A percentile compares a stretch with the other conserved stretches of the same genome.
Evolutionary conservation across 2,113 vertebrate genomes (phyloP).

Genomic region (Pomatorhinus ruficollis): DNA sequence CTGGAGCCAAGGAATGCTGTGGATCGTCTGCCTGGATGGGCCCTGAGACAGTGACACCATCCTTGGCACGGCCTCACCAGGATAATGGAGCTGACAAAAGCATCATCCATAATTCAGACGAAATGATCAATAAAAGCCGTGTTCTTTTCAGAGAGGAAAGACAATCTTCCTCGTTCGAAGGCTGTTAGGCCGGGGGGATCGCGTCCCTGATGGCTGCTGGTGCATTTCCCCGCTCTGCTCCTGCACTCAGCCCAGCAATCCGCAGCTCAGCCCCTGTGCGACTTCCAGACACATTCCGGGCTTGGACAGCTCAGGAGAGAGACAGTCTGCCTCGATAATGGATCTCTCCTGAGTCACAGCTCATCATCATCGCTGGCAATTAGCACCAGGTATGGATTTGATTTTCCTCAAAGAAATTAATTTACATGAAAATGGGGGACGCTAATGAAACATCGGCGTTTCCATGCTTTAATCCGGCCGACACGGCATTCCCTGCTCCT

Average conservation of each 20-base stretch:
- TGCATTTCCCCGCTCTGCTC: background rate
- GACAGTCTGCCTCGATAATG: background rate
- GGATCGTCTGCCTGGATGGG: background rate
- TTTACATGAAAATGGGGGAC: slow-evolving; percentile 9
- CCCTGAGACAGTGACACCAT: background rate
- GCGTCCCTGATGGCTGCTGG: background rate
- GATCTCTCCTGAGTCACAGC: background rate
- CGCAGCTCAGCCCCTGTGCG: fast-evolving
- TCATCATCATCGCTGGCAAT: background rate
- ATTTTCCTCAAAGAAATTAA: slow-evolving; percentile 32
- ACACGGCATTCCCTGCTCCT: background rate
- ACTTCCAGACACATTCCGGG: background rate
- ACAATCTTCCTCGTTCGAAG: background rate
- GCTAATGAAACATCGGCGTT: background rate
- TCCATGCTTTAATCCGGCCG: background rate
- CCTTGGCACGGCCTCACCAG: background rate
- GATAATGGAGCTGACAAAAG: background rate
- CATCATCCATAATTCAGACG: background rate
- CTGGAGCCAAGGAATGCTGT: background rate
- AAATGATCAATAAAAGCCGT: background rate
- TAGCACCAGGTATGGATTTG: background rate
- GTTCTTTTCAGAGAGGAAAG: background rate
- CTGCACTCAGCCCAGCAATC: background rate
- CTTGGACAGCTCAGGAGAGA: background rate
- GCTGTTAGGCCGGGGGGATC: background rate